Percentiles rank a stretch among this genome's conserved stretches.
Conservation (phyloP, 2,797 vertebrate species). For the Antrozous pallidus region DNA sequence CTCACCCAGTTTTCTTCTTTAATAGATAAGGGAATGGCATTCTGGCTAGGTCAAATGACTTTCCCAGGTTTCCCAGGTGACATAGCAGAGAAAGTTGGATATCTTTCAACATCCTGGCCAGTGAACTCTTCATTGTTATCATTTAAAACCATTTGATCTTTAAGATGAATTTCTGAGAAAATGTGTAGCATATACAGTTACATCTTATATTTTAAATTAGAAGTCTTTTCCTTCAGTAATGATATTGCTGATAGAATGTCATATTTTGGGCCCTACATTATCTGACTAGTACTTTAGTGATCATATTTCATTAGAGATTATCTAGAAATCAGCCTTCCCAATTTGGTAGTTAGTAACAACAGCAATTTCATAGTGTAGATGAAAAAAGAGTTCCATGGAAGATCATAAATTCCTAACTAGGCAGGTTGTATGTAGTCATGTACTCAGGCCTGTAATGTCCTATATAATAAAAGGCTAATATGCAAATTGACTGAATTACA, state of each 20-base stretch:
- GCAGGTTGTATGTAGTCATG: not conserved
- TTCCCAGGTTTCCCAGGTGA: not conserved
- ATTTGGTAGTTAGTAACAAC: not conserved
- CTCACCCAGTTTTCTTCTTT: not conserved
- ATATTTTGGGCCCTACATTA: not conserved
- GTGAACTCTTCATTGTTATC: not conserved
- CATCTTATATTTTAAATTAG: not conserved
- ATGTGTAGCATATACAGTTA: not conserved
- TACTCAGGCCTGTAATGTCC: not conserved
- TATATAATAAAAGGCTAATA: not conserved
- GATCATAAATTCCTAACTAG: not conserved
- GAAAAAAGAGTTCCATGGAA: not conserved
- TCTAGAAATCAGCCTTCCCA: not conserved
- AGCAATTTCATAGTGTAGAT: not conserved
- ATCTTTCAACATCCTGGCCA: not conserved
- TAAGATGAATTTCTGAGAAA: not conserved
- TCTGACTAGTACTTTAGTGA: not conserved
- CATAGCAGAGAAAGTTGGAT: not conserved
- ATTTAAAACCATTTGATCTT: slow-evolving; percentile 5
- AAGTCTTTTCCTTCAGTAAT: not conserved
- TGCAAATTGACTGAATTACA: too few relatives aligned
- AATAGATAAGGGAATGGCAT: not conserved
- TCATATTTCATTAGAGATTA: not conserved
- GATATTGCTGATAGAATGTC: not conserved
- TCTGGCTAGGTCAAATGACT: not conserved